Conservation (phyloP, 2,888 invertebrate genomes). For the Erynnis tages region DNA sequence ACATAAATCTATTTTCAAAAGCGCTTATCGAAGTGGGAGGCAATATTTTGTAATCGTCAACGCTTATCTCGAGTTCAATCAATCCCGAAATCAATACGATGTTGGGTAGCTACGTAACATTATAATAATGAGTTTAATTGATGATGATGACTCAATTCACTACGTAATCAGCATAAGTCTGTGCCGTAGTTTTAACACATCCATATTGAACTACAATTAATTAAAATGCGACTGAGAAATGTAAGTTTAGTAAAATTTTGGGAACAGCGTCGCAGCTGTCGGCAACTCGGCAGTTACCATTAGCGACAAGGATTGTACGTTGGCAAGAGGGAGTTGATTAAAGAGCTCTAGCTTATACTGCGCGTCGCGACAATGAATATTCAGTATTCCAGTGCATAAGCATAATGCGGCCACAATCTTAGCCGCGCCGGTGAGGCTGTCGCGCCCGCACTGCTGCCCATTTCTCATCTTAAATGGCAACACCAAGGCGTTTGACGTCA, state of each 20-base stretch:
- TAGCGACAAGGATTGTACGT: conserved; percentile 43
- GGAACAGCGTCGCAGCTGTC: conserved; percentile 35
- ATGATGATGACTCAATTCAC: too few species aligned
- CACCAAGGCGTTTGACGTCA: conserved; percentile 50
- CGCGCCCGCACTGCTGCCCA: conserved; percentile 65
- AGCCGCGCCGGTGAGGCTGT: conserved; percentile 52
- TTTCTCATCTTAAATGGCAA: conserved; percentile 74
- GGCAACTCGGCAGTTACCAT: conserved; percentile 38
- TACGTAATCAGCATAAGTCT: too few species aligned
- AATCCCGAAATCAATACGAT: neutral
- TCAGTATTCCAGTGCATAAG: conserved; percentile 71
- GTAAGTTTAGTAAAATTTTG: conserved; percentile 23
- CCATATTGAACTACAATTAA: too few species aligned
- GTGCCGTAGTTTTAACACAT: too few species aligned
- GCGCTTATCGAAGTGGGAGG: conserved; percentile 3
- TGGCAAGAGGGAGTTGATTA: conserved; percentile 64
- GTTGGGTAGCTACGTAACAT: neutral
- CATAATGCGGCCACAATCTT: conserved; percentile 69
- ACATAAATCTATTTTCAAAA: conserved; percentile 7
- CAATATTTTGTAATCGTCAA: conserved; percentile 6
- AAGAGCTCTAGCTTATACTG: conserved; percentile 55
- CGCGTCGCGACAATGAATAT: conserved; percentile 64
- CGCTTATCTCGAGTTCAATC: neutral
- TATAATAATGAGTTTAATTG: neutral
- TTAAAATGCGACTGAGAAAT: too few species aligned